phyloP scores from a whole-genome alignment of 2,113 vertebrate species.

The Pseudonaja textilis region DNA sequence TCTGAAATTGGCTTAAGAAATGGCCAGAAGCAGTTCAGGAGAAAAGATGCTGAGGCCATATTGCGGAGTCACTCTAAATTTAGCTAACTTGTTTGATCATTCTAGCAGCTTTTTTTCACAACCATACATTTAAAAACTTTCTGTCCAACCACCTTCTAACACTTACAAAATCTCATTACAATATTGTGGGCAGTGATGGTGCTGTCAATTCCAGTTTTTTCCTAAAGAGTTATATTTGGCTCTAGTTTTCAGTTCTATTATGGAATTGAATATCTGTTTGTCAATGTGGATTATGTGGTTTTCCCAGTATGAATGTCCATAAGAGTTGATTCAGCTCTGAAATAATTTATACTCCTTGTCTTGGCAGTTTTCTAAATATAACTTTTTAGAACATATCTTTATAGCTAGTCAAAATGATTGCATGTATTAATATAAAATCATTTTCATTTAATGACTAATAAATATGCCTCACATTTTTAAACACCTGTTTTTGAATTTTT shows the following conservation, averaged over 20 bases:
- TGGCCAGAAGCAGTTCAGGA: background rate
- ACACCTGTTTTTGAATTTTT: background rate
- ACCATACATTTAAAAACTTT: background rate
- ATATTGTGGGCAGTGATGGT: background rate
- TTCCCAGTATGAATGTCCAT: background rate
- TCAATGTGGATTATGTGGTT: background rate
- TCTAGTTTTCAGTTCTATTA: background rate
- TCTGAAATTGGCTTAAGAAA: background rate
- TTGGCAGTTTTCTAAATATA: background rate
- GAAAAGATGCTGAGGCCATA: background rate
- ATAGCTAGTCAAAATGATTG: background rate
- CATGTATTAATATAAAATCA: background rate
- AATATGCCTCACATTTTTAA: constrained; percentile 5
- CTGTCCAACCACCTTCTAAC: background rate
- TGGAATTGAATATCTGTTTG: background rate
- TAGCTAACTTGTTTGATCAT: background rate
- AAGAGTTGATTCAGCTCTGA: constrained; percentile 17
- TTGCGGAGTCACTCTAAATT: background rate
- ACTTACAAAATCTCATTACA: background rate
- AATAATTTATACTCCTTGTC: constrained; percentile 7
- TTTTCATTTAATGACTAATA: constrained; percentile 10
- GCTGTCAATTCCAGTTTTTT: background rate
- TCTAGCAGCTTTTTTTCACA: background rate
- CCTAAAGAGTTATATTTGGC: background rate
- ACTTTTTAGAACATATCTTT: constrained; percentile 24